These are phyloP conservation scores for Percina caprodes DNA, from an alignment of 2,113 vertebrate genomes.

Conservation along the genomic window DNA sequence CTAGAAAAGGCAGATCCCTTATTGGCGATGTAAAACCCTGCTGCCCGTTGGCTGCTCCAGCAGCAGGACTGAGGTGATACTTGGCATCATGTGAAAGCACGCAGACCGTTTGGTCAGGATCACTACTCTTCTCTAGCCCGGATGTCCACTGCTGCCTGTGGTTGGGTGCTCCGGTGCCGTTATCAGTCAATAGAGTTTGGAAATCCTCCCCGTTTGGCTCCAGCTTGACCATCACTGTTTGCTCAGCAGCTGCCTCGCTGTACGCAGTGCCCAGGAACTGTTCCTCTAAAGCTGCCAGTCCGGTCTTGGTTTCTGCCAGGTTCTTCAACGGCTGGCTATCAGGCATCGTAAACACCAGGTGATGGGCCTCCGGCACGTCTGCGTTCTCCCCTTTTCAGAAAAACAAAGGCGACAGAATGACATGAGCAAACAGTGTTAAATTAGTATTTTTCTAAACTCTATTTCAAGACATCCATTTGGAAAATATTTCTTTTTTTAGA, in stretches of 20 bases:
- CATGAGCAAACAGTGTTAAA: not conserved
- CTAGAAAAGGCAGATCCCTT: slow-evolving; percentile 39
- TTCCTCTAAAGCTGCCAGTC: slow-evolving; percentile 23
- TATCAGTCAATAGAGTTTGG: not conserved
- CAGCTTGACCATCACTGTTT: slow-evolving; percentile 48
- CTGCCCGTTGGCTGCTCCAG: slow-evolving; percentile 3
- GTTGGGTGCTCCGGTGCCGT: not conserved
- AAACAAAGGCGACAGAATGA: not conserved
- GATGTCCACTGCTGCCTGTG: slow-evolving; percentile 47
- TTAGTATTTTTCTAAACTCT: too few relatives aligned
- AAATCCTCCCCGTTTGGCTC: slow-evolving; percentile 43
- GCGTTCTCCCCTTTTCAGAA: slow-evolving; percentile 51
- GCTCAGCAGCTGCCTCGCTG: not conserved
- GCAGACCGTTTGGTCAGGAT: not conserved
- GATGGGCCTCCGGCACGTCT: slow-evolving; percentile 52
- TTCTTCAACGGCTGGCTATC: slow-evolving; percentile 28
- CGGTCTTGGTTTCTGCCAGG: slow-evolving; percentile 8
- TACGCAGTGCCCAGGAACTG: not conserved
- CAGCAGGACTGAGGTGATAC: slow-evolving; percentile 30
- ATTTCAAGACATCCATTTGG: not conserved
- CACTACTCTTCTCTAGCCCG: not conserved
- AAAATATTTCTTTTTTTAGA: not conserved
- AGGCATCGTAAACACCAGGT: slow-evolving; percentile 48
- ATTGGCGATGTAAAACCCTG: not conserved
- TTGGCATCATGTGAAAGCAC: slow-evolving; percentile 38